Evolutionary conservation across 1,140 invertebrate genomes (phyloP), one percentile per base, ranked within the genome.

Genomic region (Harlomillsia oculata): DNA sequence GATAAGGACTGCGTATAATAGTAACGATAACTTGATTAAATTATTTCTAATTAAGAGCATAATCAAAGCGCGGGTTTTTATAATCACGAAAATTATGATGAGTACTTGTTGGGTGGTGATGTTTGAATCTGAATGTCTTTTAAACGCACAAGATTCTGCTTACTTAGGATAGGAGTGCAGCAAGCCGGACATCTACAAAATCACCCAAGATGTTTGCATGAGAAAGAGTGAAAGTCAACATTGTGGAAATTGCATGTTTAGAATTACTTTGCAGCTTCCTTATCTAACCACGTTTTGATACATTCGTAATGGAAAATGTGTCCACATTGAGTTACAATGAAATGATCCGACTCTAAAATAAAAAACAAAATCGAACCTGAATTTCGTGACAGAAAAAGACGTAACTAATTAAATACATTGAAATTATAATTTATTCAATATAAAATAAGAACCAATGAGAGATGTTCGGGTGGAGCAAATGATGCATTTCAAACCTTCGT

Each of bases 291-390:
- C 34, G 30, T n/a, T n/a, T n/a, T n/a, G 26, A 57, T 57, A 23
- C 55, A 57, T 5, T 32, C 23, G 28, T 51, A 51, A 43, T 57
- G 55, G 28, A 51, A 57, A 16, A 57, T 25, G 34, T 57, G 55
- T 16, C 55, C 55, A 30, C 55, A 46, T 43, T 46, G 46, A 39
- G 55, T 51, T n/a, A n/a, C n/a, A n/a, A n/a, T n/a, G n/a, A n/a
- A n/a, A n/a, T n/a, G n/a, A n/a, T n/a, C n/a, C n/a, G n/a, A n/a
- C n/a, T n/a, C n/a, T n/a, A n/a, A n/a, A n/a, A n/a, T n/a, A n/a
- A n/a, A n/a, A n/a, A n/a, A n/a, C n/a, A n/a, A n/a, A n/a, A n/a
- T n/a, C n/a, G n/a, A n/a, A n/a, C n/a, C n/a, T n/a, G n/a, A n/a
- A n/a, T n/a, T n/a, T n/a, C n/a, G n/a, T n/a, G n/a, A n/a, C n/a